Evolutionary conservation across 2,113 vertebrate genomes (phyloP), one percentile per base, ranked within the genome.

Genomic region (Oncorhynchus tshawytscha): DNA sequence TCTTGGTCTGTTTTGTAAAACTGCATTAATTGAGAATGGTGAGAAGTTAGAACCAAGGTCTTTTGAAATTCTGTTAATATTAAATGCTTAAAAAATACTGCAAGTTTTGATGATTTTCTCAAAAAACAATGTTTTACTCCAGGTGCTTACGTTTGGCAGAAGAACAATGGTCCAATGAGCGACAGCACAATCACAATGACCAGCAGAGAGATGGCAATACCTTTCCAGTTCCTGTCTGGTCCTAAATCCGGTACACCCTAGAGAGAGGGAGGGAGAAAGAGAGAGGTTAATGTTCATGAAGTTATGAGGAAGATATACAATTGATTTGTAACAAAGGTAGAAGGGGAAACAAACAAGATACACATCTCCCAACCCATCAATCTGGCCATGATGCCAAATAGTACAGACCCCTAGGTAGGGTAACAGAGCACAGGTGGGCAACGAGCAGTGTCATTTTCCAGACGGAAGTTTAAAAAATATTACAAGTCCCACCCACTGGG

Each of bases 161-260:
- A 99, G 94, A 85, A 97, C 94, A 83, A 98, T 97, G 78, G 93
- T 29, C 96, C 96, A 81, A 98, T 99, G 84, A 98, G 91, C 8
- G 96, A 98, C 81, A 97, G 95, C 72, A 98, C 95, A 79, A 95
- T 89, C 85, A 95, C 78, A 82, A 99, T 99, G 85, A 98, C 96
- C 93, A 99, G 93, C 88, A 99, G 92, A 81, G 97, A 96, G 88
- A 99, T 99, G 76, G 92, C 95, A 75, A 99, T 97, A 79, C 97
- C 96, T 86, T 98, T 98, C 96, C 97, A 99, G 93, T 99, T 99
- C 88, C 93, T 95, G 87, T 98, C 96, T 20, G 92, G 86, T 85
- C 91, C 95, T 80, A 94, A 93, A 80, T 93, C 96, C 91, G 91
- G 94, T 70, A 96, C 84, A 80, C 97, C 95, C 97, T 99, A 48